phyloP scores from a whole-genome alignment of 2,888 invertebrate genomes.

The Patella caerulea region DNA sequence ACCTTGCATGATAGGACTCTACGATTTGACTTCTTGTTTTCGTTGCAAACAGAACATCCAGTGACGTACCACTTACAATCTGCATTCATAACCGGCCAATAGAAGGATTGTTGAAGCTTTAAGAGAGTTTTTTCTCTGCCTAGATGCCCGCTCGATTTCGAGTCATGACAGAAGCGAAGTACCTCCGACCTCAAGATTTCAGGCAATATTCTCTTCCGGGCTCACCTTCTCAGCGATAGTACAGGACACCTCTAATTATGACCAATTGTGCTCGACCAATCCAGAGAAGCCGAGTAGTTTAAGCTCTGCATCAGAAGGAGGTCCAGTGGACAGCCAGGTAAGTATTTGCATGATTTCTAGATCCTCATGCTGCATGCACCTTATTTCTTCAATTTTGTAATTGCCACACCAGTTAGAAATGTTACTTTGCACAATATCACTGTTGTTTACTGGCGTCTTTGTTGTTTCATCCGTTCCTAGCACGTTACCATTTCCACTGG shows the following conservation, averaged over 20 bases:
- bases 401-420: no score
- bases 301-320: no score
- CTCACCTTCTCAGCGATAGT: background rate
- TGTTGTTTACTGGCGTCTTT: no score
- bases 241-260: background rate
- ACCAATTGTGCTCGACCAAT: background rate
- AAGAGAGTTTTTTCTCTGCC: background rate
- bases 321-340: background rate
- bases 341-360: background rate
- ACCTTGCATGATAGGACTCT: background rate
- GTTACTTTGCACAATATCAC: no score
- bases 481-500: no score
- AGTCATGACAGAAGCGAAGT: background rate
- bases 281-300: background rate
- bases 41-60: background rate
- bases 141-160: background rate
- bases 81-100: background rate
- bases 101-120: background rate
- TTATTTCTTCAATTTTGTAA: no score
- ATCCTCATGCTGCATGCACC: background rate
- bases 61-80: background rate
- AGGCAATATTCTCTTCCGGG: background rate
- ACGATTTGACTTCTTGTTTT: background rate
- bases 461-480: no score
- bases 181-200: background rate